Base-by-base conservation (phyloP, 2,888 invertebrate species). In the Chrysolina haemoptera region DNA sequence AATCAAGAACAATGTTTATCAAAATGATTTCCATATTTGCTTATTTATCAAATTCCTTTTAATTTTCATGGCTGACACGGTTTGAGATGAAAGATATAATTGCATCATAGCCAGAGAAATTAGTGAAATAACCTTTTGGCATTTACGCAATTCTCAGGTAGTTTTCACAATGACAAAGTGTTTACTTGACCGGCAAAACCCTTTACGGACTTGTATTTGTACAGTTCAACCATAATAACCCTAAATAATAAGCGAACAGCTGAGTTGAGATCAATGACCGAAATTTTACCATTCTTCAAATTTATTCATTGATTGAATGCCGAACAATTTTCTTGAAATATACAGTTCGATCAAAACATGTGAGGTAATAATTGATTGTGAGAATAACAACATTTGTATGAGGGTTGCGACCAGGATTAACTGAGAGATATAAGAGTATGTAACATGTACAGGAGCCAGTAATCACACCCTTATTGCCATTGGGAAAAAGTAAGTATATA, bases 101-200 rank as follows among this genome's bases (percentile, higher is more conserved):
- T 59, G 27, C 27, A 50, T 27, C 12, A 59, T 8, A 5, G n/a
- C 6, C 22, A 14, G 27, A 59, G 55, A 22, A 59, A 27, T 10
- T 40, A 46, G 50, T 35, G 46, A 50, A 50, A 50, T 46, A 62
- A 11, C 35, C 20, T 40, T 59, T 59, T 11, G 12, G 48, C 70
- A 69, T 73, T 79, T 71, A 79, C 77, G 73, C 76, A 78, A 78
- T 78, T 75, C 74, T 75, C 78, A 80, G 80, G 80, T 80, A 80
- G 71, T 66, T 73, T 66, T 68, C 48, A 63, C 64, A 64, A 71
- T 68, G 63, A 74, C 41, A 64, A 62, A 65, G 68, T 68, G 64
- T 63, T 76, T 68, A 76, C 78, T 80, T 80, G 77, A 80, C 80
- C 80, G 71, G 74, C 72, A 73, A 67, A 71, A 75, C 73, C 77